Base-by-base conservation (phyloP, 2,113 vertebrate species). In the Petrocephalus microphthalmus region DNA sequence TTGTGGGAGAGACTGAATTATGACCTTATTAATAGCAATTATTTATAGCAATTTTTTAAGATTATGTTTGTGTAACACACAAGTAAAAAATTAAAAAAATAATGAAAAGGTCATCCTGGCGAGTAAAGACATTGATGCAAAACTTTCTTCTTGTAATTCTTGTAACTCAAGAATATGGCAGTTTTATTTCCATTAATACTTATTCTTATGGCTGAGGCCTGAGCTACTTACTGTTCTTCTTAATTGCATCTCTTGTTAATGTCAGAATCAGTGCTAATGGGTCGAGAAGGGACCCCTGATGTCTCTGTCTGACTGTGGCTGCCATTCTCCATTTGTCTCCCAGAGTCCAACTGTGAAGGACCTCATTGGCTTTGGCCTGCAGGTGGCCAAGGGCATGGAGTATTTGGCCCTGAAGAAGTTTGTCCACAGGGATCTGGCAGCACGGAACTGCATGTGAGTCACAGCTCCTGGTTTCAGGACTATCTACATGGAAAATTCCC, bases 371-470 rank as follows among this genome's bases (percentile, higher is more conserved):
- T 99, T 99, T 0, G 98, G 98, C 54, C 96, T 99, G 85, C 98
- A 99, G 91, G 98, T 99, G 87, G 97, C 98, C 84, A 95, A 91
- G 42, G 98, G 98, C 53, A 99, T 99, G 98, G 96, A 97, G 88
- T 99, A 99, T 94, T 93, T 99, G 92, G 96, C 97, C 7, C 95
- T 96, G 88, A 97, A 95, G 91, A 99, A 99, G 89, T 99, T 99
- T 92, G 98, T 99, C 82, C 98, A 99, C 92, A 94, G 98, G 92
- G 98, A 99, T 91, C 94, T 99, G 90, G 98, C 98, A 5, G 98
- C 98, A 42, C 96, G 98, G 71, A 99, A 99, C 94, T 99, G 98
- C 97, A 99, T 99, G 98, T 99, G 90, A 97, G 98, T 93, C 87
- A 71, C 29, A 2, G 49, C 17, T 54, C 29, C 11, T 51, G 52